Evolutionary conservation across 2,113 vertebrate genomes (phyloP), one percentile per base, ranked within the genome.

Genomic region (Pachypanchax playfairii): DNA sequence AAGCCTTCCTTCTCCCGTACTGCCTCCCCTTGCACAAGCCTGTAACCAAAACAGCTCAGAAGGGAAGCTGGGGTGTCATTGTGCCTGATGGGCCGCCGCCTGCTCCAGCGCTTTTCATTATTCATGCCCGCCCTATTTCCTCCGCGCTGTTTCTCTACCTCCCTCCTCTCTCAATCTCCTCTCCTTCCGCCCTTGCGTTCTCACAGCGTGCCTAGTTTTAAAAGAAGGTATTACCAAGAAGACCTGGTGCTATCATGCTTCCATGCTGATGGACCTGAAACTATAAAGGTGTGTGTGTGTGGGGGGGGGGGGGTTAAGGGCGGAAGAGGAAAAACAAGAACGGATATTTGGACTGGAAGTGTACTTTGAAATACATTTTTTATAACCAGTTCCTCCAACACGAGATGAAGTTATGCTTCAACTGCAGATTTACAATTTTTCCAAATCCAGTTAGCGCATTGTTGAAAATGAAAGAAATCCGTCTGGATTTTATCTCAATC

Each of bases 81-180:
- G 52, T 62, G 73, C 76, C 71, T 47, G 77, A 74, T 82, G 80
- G 75, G 80, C 75, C 64, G 68, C 72, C 55, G 58, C 61, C 48
- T 69, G 69, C 58, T 52, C 55, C 70, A 55, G 69, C 41, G n/a
- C 57, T 47, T 82, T 85, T 77, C 86, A 93, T 93, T 90, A 94
- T 93, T 93, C 89, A 93, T 90, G 84, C 4, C 49, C 55, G 2
- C 57, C 86, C 38, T 60, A 67, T 54, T 46, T 43, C 48, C 33
- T 77, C 28, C 1, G 28, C 11, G 12, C 47, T n/a, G n/a, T 46
- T 47, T 52, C 43, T 48, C 47, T 41, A n/a, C n/a, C n/a, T n/a
- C 68, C 65, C 74, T 65, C 51, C 53, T 77, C 51, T 79, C 77
- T 84, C 77, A 59, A 78, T 72, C 68, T 58, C 73, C 73, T 74